Conservation (phyloP, 1,140 invertebrate species). For the Parasteatoda tepidariorum region DNA sequence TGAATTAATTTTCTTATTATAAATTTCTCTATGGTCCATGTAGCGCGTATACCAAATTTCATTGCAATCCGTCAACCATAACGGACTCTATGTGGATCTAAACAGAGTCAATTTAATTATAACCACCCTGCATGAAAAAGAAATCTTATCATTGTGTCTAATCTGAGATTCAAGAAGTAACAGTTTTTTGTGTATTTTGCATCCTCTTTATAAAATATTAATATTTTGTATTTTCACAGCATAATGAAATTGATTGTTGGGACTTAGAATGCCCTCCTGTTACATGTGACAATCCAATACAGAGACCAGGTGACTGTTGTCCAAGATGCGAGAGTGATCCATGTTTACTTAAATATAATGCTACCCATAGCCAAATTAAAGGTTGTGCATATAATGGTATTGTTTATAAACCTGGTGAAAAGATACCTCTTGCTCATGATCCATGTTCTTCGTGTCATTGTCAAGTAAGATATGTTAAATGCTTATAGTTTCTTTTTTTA, state of each 20-base stretch:
- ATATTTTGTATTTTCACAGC: constrained; percentile 72
- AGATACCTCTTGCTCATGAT: constrained; percentile 72
- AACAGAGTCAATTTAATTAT: no score
- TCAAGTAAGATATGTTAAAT: constrained; percentile 74
- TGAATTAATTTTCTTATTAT: no score
- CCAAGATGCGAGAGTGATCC: constrained; percentile 77
- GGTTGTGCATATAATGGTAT: constrained; percentile 71
- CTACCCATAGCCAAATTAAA: constrained; percentile 39
- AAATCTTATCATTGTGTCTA: no score
- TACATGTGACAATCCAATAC: constrained; percentile 76
- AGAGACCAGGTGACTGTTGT: constrained; percentile 77
- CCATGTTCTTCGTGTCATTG: constrained; percentile 81
- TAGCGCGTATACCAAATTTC: no score
- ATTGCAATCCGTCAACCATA: no score
- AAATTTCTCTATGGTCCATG: no score
- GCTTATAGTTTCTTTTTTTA: neutral
- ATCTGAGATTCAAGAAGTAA: no score
- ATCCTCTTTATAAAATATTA: neutral
- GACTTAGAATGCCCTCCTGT: constrained; percentile 83
- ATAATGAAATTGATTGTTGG: constrained; percentile 91
- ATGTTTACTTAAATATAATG: constrained; percentile 63
- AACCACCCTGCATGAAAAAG: no score
- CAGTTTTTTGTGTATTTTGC: no score
- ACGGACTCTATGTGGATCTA: no score
- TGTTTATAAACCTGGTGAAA: constrained; percentile 74